Percentiles rank a stretch among this genome's conserved stretches.
Evolutionary conservation across 2,113 vertebrate species (phyloP).

Genomic region (Eulemur macaco): DNA sequence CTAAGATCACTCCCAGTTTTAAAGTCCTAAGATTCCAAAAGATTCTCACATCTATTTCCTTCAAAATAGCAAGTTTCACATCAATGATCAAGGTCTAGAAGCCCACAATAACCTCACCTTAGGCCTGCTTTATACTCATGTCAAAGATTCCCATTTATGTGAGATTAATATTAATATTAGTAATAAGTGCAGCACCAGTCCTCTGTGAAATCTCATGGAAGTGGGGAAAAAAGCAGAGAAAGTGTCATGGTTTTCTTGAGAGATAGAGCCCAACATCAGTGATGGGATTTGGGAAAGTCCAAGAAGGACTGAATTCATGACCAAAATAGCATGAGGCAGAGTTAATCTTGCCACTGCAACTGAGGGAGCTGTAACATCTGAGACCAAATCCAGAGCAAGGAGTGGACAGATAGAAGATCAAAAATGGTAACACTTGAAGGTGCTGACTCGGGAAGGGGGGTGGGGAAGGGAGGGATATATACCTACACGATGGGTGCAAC

Average conservation of each 20-base stretch:
- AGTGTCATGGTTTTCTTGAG: not conserved
- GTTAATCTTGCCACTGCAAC: rapidly evolving
- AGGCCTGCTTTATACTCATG: not conserved
- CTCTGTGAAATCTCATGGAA: not conserved
- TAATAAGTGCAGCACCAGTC: not conserved
- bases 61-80: not conserved
- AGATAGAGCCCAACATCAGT: not conserved
- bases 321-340: not conserved
- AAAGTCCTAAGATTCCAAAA: not conserved
- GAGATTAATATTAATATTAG: constrained; percentile 15
- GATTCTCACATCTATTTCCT: not conserved
- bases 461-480: too few species aligned
- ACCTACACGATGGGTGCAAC: too few species aligned
- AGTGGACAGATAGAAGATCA: not conserved
- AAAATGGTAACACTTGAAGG: not conserved
- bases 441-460: too few species aligned
- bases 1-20: not conserved
- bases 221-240: not conserved
- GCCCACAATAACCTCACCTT: not conserved
- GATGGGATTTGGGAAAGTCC: not conserved
- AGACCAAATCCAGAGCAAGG: not conserved
- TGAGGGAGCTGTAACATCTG: not conserved
- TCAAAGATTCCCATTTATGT: not conserved
- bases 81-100: not conserved
- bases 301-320: not conserved